phyloP scores from a whole-genome alignment of 2,888 invertebrate genomes.

The Atrina japonica region DNA sequence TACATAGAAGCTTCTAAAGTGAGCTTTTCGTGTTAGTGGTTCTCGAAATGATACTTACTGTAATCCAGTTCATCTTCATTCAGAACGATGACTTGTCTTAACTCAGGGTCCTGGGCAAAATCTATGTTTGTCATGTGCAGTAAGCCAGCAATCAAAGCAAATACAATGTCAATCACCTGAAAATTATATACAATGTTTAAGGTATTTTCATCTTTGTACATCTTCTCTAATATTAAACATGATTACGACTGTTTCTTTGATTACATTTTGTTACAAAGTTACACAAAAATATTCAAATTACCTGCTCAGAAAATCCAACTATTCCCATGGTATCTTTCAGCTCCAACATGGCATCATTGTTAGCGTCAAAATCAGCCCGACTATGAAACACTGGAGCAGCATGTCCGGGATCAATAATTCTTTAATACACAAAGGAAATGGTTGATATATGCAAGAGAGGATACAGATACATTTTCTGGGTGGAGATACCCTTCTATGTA shows the following conservation, averaged over 20 bases:
- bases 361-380: conserved; percentile 45
- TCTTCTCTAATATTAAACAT: no score
- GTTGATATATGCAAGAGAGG: no score
- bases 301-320: conserved; percentile 56
- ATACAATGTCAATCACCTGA: conserved; percentile 71
- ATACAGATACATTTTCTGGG: no score
- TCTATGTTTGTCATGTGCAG: conserved; percentile 74
- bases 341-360: conserved; percentile 52
- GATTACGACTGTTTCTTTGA: no score
- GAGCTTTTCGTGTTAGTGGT: no score
- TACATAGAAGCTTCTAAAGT: no score
- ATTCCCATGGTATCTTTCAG: conserved; percentile 53
- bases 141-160: conserved; percentile 74
- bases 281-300: conserved; percentile 15
- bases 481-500: no score
- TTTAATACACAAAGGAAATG: no score
- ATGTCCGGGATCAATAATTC: conserved; percentile 57
- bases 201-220: no score
- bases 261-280: no score
- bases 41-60: conserved; percentile 53
- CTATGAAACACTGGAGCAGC: conserved; percentile 53
- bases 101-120: conserved; percentile 71
- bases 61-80: conserved; percentile 71
- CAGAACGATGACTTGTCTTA: conserved; percentile 72
- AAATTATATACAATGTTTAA: conserved; percentile 22